Evolutionary conservation across 2,888 invertebrate species (phyloP), one percentile per base, ranked within the genome.

Genomic region (Stenichneumon culpator): DNA sequence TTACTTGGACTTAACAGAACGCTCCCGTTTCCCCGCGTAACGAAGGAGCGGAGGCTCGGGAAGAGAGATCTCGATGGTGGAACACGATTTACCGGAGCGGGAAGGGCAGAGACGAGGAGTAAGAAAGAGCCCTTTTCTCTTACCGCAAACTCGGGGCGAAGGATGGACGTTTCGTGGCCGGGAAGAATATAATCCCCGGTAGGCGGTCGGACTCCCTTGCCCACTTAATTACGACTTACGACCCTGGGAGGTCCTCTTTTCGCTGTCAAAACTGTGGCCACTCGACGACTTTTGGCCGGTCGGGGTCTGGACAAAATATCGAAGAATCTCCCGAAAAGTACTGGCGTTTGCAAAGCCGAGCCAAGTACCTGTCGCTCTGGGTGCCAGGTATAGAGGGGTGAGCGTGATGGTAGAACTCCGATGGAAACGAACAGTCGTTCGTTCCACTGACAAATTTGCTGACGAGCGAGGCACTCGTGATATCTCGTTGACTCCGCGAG

Each of bases 191-290:
- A 90, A 90, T 89, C 89, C 87, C 60, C 63, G 65, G 69, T 79
- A 28, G 85, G 74, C 81, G 74, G 60, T 44, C 52, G 5, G 39
- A 16, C 44, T 50, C 25, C 54, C 39, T 73, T 82, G 83, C 63
- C 82, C 78, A 85, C 89, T 90, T 91, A 92, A 92, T 92, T 92
- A 89, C 88, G 86, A 86, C 86, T 90, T 87, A 87, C 87, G 83
- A 84, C 85, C 72, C 57, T 84, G 86, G 90, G 88, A 88, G 89
- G 88, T 88, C 88, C 39, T 75, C 32, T 75, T 44, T 72, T 72
- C 74, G 72, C 88, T 89, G 90, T 90, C 90, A 90, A 89, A 91
- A 90, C 87, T 87, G 36, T 9, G 82, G 47, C 79, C 87, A 82
- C 82, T 88, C 57, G 82, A 87, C 78, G 85, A 79, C 84, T 86